A percentile compares a stretch with the other conserved stretches of the same genome.
Conservation (phyloP, 2,888 invertebrate species). For the Meliscaeva auricollis region DNA sequence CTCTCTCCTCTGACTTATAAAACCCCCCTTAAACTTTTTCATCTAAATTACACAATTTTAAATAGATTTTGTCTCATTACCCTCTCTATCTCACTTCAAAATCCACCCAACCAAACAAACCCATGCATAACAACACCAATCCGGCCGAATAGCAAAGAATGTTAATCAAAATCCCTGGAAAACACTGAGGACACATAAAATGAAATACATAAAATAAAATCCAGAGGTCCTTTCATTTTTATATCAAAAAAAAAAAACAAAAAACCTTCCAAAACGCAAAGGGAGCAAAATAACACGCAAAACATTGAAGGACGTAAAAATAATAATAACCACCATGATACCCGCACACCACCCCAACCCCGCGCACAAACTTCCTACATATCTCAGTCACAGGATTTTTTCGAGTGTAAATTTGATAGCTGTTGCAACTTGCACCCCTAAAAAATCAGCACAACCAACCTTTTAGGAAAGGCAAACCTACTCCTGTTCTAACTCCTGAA, state of each 20-base stretch:
- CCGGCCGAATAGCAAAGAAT: slow-evolving; percentile 49
- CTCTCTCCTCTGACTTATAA: not conserved
- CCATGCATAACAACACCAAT: slow-evolving; percentile 46
- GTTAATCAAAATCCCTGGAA: slow-evolving; percentile 62
- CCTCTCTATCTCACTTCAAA: slow-evolving; percentile 29
- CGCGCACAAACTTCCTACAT: not conserved
- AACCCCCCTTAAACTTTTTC: slow-evolving; percentile 35
- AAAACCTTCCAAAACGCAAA: slow-evolving; percentile 23
- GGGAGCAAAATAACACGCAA: slow-evolving; percentile 39
- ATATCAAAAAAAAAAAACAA: not conserved
- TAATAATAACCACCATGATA: slow-evolving; percentile 48
- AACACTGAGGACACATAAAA: slow-evolving; percentile 33
- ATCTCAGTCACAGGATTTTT: slow-evolving; percentile 14
- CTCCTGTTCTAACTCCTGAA: not conserved
- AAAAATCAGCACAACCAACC: slow-evolving; percentile 43
- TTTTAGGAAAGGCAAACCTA: slow-evolving; percentile 14
- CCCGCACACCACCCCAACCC: not conserved
- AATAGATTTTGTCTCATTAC: slow-evolving; percentile 71
- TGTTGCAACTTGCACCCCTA: slow-evolving; percentile 74
- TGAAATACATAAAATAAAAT: slow-evolving; percentile 28
- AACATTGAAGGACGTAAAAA: slow-evolving; percentile 61
- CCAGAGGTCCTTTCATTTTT: slow-evolving; percentile 26
- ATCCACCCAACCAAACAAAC: slow-evolving; percentile 45
- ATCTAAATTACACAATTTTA: slow-evolving; percentile 62
- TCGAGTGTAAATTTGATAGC: slow-evolving; percentile 73